phyloP scores from a whole-genome alignment of 1,140 invertebrate genomes.

The Sinella curviseta region DNA sequence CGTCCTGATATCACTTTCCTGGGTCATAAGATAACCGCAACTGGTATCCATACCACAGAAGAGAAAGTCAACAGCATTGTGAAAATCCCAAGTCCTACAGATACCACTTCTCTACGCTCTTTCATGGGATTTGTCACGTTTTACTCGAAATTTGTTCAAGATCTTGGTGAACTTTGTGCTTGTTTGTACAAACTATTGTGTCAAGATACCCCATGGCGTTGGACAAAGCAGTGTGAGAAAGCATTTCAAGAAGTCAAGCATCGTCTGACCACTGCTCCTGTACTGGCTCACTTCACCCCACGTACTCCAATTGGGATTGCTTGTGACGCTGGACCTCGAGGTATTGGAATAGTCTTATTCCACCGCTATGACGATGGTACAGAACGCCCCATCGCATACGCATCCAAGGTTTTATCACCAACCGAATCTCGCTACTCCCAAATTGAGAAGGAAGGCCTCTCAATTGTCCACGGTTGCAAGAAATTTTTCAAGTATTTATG shows the following conservation, averaged over 20 bases:
- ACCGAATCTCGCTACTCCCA: conserved; percentile 60
- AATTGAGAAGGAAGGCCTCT: conserved; percentile 60
- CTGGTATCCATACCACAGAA: conserved; percentile 54
- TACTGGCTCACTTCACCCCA: conserved; percentile 54
- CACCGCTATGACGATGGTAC: conserved; percentile 52
- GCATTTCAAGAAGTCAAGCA: conserved; percentile 51
- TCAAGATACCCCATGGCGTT: conserved; percentile 48
- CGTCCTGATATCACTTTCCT: conserved; percentile 53
- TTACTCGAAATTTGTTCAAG: conserved; percentile 52
- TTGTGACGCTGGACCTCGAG: conserved; percentile 55
- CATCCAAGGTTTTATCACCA: conserved; percentile 56
- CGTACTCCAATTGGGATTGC: conserved; percentile 58
- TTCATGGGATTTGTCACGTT: conserved; percentile 53
- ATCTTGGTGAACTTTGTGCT: conserved; percentile 47
- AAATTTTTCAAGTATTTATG: conserved; percentile 60
- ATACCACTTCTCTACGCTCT: conserved; percentile 43
- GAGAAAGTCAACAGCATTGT: conserved; percentile 52
- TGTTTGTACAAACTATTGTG: conserved; percentile 50
- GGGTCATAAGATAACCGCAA: conserved; percentile 53
- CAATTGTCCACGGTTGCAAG: conserved; percentile 57
- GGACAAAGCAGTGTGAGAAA: conserved; percentile 43
- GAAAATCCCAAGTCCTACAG: conserved; percentile 47
- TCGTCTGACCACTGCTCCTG: conserved; percentile 18
- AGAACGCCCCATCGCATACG: conserved; percentile 58
- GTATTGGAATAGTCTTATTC: conserved; percentile 57